These are phyloP conservation scores for Syrrhaptes paradoxus DNA, from an alignment of 2,113 vertebrate species.

Conservation along the genomic window DNA sequence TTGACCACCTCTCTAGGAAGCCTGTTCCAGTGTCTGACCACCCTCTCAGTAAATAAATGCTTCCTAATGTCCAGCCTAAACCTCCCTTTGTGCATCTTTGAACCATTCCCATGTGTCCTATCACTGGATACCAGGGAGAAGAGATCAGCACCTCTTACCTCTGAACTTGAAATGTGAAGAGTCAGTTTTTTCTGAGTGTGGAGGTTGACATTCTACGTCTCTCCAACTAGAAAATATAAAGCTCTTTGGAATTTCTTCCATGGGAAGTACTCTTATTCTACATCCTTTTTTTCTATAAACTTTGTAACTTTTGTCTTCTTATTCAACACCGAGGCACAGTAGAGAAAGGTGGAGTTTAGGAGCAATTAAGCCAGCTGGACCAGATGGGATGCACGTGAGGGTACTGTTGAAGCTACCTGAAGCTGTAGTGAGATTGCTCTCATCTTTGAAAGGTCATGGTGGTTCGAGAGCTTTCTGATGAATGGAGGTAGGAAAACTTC, in stretches of 20 bases:
- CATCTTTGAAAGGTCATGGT: neutral
- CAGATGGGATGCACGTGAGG: neutral
- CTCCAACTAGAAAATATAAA: neutral
- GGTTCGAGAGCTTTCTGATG: neutral
- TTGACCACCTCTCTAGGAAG: too few species aligned
- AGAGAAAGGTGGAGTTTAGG: neutral
- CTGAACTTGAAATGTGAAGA: neutral
- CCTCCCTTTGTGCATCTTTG: neutral
- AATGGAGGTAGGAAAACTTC: neutral
- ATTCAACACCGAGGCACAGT: neutral
- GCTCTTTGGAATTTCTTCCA: neutral
- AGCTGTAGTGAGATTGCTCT: neutral
- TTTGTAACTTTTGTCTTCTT: neutral
- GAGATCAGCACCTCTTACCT: neutral
- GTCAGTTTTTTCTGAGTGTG: neutral
- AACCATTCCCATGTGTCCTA: rapidly evolving
- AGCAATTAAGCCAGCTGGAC: neutral
- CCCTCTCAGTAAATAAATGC: too few species aligned
- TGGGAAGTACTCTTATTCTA: neutral
- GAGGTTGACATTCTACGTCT: neutral
- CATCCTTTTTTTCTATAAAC: neutral
- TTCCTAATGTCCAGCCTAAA: neutral
- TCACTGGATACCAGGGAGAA: neutral
- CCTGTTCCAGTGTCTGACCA: too few species aligned
- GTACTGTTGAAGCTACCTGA: neutral